Evolutionary conservation across 2,113 vertebrate genomes (phyloP).

Genomic region (Dinomys branickii): DNA sequence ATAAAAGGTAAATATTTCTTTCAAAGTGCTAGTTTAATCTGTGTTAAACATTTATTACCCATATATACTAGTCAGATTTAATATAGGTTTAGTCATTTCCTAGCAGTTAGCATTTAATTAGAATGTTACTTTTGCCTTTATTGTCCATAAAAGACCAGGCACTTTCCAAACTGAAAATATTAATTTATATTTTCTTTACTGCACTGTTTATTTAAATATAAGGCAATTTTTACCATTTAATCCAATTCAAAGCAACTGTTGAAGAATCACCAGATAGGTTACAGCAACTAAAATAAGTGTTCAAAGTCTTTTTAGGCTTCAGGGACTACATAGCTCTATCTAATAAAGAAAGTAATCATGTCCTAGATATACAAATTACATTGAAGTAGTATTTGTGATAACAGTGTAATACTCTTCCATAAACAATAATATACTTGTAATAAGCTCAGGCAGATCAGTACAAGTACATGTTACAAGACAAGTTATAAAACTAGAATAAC

Average conservation of each 20-base stretch:
- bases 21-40: slow-evolving; percentile 27
- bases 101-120: slow-evolving; percentile 36
- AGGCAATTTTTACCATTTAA: background rate
- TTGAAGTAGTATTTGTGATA: background rate
- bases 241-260: background rate
- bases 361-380: background rate
- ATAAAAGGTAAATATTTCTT: slow-evolving; percentile 46
- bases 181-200: slow-evolving; percentile 15
- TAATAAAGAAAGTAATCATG: background rate
- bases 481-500: background rate
- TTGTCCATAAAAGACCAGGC: background rate
- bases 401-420: background rate
- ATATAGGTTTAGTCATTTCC: background rate
- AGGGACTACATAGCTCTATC: background rate
- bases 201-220: background rate
- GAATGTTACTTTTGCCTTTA: background rate
- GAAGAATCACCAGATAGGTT: background rate
- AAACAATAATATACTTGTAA: background rate
- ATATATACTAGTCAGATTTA: background rate
- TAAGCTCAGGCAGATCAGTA: background rate
- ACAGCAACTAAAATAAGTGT: background rate
- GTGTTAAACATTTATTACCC: slow-evolving; percentile 40
- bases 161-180: slow-evolving; percentile 27
- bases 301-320: background rate
- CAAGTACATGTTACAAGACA: background rate